Percentiles rank a stretch among this genome's conserved stretches.
These are phyloP conservation scores for Pan paniscus DNA, from an alignment of 2,113 vertebrate genomes.

Conservation along the genomic window DNA sequence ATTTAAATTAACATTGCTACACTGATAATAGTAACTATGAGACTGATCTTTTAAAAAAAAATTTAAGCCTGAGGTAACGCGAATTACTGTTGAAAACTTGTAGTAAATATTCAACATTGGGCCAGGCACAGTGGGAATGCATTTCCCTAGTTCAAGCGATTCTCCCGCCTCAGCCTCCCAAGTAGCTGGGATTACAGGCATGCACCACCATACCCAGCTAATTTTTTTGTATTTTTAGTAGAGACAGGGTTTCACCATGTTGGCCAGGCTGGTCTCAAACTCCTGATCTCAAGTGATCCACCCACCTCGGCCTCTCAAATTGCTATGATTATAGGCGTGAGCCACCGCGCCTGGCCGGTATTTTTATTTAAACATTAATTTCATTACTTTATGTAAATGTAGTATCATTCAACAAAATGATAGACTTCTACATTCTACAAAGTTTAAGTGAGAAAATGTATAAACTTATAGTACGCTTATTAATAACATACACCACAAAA, in stretches of 20 bases:
- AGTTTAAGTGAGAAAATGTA: not conserved
- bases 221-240: not conserved
- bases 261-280: not conserved
- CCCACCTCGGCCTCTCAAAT: not conserved
- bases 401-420: not conserved
- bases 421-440: not conserved
- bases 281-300: not conserved
- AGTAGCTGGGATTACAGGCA: not conserved
- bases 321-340: not conserved
- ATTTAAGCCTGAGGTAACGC: not conserved
- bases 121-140: not conserved
- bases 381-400: slow-evolving; percentile 3
- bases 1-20: not conserved
- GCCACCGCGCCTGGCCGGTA: not conserved
- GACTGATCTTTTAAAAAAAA: not conserved
- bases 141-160: not conserved
- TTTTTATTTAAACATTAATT: slow-evolving; percentile 25
- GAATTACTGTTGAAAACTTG: slow-evolving; percentile 13
- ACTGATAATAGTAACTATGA: slow-evolving; percentile 18
- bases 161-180: not conserved
- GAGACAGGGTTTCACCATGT: not conserved
- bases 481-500: not conserved
- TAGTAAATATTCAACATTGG: not conserved
- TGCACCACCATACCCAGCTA: not conserved
- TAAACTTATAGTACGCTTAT: not conserved